These are phyloP conservation scores for Drosophila serrata DNA, from an alignment of 1,140 invertebrate genomes.

Conservation along the genomic window DNA sequence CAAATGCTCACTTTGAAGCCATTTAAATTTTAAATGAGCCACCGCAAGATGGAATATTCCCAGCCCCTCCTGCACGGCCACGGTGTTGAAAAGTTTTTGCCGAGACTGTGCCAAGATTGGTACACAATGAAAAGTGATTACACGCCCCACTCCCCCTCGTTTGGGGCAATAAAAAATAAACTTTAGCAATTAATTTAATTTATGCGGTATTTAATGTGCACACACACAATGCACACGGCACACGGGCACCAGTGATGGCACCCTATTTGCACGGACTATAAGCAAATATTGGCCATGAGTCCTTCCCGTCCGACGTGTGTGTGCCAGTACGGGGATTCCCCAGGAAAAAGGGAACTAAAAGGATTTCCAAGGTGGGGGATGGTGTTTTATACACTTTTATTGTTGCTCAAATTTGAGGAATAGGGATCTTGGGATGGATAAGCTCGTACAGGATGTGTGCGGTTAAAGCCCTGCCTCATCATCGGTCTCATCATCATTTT, in stretches of 20 bases:
- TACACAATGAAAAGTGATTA: constrained; percentile 68
- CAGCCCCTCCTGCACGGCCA: neutral
- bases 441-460: constrained; percentile 10
- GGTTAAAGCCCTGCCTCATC: constrained; percentile 20
- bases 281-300: constrained; percentile 46
- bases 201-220: constrained; percentile 58
- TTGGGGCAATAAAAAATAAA: constrained; percentile 65
- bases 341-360: constrained; percentile 11
- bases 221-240: constrained; percentile 29
- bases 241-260: neutral
- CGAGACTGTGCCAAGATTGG: constrained; percentile 63
- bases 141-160: constrained; percentile 26
- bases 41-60: constrained; percentile 31
- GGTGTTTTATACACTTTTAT: constrained; percentile 19
- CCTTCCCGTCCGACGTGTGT: constrained; percentile 19
- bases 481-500: constrained; percentile 32
- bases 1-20: constrained; percentile 40
- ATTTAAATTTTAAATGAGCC: constrained; percentile 73
- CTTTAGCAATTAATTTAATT: constrained; percentile 81
- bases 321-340: neutral
- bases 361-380: constrained; percentile 11
- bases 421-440: constrained; percentile 1
- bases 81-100: constrained; percentile 60
- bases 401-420: constrained; percentile 27
- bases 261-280: constrained; percentile 5